These are phyloP conservation scores for Drosophila aff. DNA, from an alignment of 1,140 invertebrate genomes.

Conservation along the genomic window DNA sequence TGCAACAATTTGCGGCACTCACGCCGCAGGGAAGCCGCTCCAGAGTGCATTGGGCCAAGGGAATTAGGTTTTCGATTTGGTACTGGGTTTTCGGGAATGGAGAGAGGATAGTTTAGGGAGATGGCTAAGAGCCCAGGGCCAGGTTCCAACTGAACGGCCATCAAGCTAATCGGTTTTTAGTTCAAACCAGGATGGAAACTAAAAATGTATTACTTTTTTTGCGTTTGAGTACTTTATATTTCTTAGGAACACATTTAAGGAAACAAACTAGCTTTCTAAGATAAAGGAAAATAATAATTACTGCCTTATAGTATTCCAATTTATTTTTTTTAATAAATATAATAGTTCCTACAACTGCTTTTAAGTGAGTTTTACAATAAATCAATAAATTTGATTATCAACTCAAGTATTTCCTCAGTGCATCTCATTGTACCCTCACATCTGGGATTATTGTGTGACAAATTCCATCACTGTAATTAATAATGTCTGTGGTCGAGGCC, in stretches of 20 bases:
- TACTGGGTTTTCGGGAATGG: background rate
- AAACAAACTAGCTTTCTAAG: background rate
- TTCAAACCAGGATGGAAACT: background rate
- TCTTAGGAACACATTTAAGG: background rate
- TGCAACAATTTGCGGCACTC: conserved; percentile 72
- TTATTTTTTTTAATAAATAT: too few relatives aligned
- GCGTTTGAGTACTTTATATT: background rate
- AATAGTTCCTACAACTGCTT: too few relatives aligned
- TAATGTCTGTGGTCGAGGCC: background rate
- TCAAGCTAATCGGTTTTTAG: conserved; percentile 20
- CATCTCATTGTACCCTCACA: background rate
- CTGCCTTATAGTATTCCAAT: too few relatives aligned
- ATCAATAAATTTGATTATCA: background rate
- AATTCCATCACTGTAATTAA: conserved; percentile 31
- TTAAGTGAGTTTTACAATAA: background rate
- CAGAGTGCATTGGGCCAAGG: conserved; percentile 27
- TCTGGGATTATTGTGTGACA: conserved; percentile 7
- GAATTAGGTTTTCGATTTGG: conserved; percentile 23
- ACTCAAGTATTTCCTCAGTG: background rate
- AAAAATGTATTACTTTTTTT: background rate
- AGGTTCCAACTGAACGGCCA: background rate
- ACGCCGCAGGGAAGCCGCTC: conserved; percentile 49
- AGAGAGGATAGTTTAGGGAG: background rate
- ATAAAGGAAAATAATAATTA: background rate
- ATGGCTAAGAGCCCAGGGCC: background rate